These are phyloP conservation scores for Cosmia pyralina DNA, from an alignment of 2,888 invertebrate species.

Conservation along the genomic window DNA sequence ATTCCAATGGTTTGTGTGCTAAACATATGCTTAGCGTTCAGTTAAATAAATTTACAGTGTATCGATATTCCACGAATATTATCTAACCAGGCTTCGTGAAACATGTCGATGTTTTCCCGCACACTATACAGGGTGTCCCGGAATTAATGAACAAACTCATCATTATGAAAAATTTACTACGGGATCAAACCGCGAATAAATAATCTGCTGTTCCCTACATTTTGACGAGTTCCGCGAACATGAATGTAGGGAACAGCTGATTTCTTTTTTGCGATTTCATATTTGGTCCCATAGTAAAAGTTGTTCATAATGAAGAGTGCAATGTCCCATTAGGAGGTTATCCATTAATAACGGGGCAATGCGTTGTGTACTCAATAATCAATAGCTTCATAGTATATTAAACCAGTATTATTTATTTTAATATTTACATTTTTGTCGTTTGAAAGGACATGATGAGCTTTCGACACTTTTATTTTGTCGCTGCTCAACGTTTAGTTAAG, in stretches of 20 bases:
- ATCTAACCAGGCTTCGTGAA: constrained; percentile 4
- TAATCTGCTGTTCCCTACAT: no score
- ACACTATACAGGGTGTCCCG: no score
- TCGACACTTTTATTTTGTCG: constrained; percentile 20
- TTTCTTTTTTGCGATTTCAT: no score
- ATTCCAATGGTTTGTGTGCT: constrained; percentile 5
- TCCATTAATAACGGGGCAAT: neutral
- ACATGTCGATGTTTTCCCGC: constrained; percentile 7
- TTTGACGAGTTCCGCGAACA: no score
- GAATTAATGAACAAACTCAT: no score
- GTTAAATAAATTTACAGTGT: constrained; percentile 23
- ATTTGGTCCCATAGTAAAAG: no score
- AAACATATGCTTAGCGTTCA: constrained; percentile 13
- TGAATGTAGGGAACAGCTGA: no score
- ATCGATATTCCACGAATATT: constrained; percentile 17
- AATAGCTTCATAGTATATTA: constrained; percentile 22
- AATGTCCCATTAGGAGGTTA: no score
- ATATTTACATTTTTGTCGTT: constrained; percentile 24
- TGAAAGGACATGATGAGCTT: neutral
- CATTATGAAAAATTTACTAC: no score
- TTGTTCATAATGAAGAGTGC: no score
- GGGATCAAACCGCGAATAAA: no score
- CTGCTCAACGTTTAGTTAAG: constrained; percentile 32
- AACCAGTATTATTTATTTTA: constrained; percentile 57
- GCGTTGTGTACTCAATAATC: constrained; percentile 13